These are phyloP conservation scores for Amphiura filiformis DNA, from an alignment of 35 echinoderm and acorn worm species.

Conservation along the genomic window DNA sequence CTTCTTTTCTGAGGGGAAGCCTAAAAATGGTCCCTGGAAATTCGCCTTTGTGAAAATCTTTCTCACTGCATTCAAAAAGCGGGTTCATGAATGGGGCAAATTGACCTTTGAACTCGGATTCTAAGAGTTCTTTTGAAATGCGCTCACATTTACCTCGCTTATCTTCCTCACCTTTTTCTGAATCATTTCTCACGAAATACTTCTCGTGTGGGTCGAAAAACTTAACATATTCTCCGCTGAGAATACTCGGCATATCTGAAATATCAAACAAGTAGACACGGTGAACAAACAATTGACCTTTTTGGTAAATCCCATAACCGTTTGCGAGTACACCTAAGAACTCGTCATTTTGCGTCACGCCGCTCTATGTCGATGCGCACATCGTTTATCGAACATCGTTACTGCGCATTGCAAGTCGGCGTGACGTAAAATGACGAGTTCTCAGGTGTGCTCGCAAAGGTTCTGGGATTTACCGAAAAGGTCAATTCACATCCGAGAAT, in stretches of 20 bases:
- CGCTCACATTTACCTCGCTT: not conserved
- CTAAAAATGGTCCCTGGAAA: constrained; percentile 49
- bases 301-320: no score
- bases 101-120: constrained; percentile 2
- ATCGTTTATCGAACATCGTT: no score
- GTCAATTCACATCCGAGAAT: no score
- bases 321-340: no score
- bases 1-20: constrained; percentile 46
- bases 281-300: no score
- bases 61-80: not conserved
- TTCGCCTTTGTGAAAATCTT: not conserved
- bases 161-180: not conserved
- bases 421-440: no score
- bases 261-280: no score
- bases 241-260: constrained; percentile 58
- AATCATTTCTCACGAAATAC: constrained; percentile 31
- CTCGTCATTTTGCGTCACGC: no score
- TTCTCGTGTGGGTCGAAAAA: constrained; percentile 53
- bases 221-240: constrained; percentile 36
- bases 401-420: no score
- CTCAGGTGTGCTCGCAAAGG: no score
- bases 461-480: no score
- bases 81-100: constrained; percentile 29
- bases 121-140: not conserved
- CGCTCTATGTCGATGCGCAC: no score